Conservation (phyloP, 2,797 vertebrate species). For the Morelia viridis region DNA sequence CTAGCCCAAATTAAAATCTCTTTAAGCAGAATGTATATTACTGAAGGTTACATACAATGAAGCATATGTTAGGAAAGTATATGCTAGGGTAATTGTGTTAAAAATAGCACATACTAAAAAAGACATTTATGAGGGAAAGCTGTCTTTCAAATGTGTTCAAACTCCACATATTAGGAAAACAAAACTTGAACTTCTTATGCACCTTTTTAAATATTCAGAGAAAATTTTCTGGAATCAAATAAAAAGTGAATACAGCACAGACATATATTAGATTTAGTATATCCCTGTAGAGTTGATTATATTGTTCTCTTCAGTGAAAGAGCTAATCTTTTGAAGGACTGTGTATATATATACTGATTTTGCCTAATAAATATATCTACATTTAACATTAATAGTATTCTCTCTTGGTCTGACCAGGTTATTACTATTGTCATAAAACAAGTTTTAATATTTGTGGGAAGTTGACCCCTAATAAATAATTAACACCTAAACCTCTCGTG, state of each 20-base stretch:
- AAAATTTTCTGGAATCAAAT: neutral
- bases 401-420: neutral
- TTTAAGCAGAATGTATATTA: neutral
- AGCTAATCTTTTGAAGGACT: neutral
- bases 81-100: neutral
- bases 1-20: neutral
- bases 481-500: slow-evolving; percentile 22
- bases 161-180: neutral
- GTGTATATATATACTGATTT: neutral
- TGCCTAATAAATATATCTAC: neutral
- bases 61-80: neutral
- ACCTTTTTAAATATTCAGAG: neutral
- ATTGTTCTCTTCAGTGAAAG: neutral
- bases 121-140: neutral
- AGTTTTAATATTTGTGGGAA: slow-evolving; percentile 22
- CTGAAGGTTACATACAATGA: neutral
- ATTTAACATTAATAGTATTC: neutral
- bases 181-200: neutral
- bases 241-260: neutral
- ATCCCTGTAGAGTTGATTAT: neutral
- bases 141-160: neutral
- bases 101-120: neutral
- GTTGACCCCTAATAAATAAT: slow-evolving; percentile 33
- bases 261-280: neutral
- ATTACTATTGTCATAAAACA: slow-evolving; percentile 15